Percentiles rank a stretch among this genome's conserved stretches.
phyloP scores from a whole-genome alignment of 2,888 invertebrate species.

The Boloria euphrosyne region DNA sequence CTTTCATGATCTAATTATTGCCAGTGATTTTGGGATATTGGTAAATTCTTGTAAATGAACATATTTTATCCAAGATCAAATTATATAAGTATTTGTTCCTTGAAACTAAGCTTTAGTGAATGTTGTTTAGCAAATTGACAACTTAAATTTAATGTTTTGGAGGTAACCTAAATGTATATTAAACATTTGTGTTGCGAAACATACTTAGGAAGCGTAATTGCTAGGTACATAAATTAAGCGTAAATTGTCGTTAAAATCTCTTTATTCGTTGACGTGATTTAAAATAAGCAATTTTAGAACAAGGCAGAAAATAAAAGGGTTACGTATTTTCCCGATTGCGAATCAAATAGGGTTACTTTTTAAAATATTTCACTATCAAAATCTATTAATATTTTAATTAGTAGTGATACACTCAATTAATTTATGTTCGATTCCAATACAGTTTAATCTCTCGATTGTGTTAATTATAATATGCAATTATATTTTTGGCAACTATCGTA shows the following conservation, averaged over 20 bases:
- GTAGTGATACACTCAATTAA: background rate
- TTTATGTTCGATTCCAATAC: background rate
- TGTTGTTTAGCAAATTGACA: slow-evolving; percentile 6
- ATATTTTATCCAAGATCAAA: background rate
- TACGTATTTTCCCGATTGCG: too few relatives aligned
- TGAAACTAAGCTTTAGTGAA: slow-evolving; percentile 10
- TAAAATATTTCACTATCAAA: too few relatives aligned
- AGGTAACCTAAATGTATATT: slow-evolving; percentile 4
- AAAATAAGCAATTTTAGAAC: too few relatives aligned
- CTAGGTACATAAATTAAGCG: background rate
- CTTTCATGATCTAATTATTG: too few relatives aligned
- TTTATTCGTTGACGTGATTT: too few relatives aligned
- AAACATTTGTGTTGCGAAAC: background rate
- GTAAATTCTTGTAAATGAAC: too few relatives aligned
- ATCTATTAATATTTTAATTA: background rate
- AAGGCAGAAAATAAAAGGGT: too few relatives aligned
- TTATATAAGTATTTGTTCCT: slow-evolving; percentile 1
- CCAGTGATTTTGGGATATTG: too few relatives aligned
- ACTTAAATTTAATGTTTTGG: slow-evolving; percentile 3
- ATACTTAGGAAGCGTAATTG: background rate
- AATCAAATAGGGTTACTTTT: too few relatives aligned
- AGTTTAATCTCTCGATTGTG: background rate
- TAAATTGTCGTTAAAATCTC: too few relatives aligned
- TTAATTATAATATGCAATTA: background rate
- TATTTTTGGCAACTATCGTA: too few relatives aligned